phyloP scores from a whole-genome alignment of 2,888 invertebrate genomes.

The Drosophila heteroneura region DNA sequence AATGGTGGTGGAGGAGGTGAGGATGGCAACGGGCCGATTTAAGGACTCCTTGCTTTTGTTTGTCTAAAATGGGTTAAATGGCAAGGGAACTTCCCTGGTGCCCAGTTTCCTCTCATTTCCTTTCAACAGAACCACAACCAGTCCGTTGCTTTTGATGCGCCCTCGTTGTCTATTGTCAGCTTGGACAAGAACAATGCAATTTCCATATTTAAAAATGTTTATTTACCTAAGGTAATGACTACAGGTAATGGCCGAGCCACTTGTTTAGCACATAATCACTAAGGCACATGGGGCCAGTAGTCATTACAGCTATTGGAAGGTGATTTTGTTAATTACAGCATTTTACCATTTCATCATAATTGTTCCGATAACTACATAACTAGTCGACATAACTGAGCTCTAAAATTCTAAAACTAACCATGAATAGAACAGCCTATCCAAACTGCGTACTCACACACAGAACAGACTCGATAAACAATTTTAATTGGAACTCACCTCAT shows the following conservation, averaged over 20 bases:
- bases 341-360: constrained; percentile 8
- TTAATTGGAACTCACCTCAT: constrained; percentile 80
- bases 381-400: not conserved
- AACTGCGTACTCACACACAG: not conserved
- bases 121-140: constrained; percentile 54
- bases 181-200: constrained; percentile 62
- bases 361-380: constrained; percentile 4
- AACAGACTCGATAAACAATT: not conserved
- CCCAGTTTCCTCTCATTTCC: constrained; percentile 63
- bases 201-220: constrained; percentile 70
- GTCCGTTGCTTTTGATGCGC: constrained; percentile 53
- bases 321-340: constrained; percentile 45
- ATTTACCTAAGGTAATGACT: constrained; percentile 66
- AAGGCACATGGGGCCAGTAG: not conserved
- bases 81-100: constrained; percentile 44
- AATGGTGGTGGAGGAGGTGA: constrained; percentile 18
- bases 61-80: constrained; percentile 64
- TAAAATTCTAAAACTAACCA: not conserved
- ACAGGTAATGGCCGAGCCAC: constrained; percentile 48
- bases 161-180: constrained; percentile 54
- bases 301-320: constrained; percentile 42
- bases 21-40: constrained; percentile 38
- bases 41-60: constrained; percentile 61
- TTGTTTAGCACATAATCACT: constrained; percentile 5
- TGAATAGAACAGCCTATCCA: not conserved